These are phyloP conservation scores for Portunus trituberculatus DNA, from an alignment of 1,140 invertebrate species.

Conservation along the genomic window DNA sequence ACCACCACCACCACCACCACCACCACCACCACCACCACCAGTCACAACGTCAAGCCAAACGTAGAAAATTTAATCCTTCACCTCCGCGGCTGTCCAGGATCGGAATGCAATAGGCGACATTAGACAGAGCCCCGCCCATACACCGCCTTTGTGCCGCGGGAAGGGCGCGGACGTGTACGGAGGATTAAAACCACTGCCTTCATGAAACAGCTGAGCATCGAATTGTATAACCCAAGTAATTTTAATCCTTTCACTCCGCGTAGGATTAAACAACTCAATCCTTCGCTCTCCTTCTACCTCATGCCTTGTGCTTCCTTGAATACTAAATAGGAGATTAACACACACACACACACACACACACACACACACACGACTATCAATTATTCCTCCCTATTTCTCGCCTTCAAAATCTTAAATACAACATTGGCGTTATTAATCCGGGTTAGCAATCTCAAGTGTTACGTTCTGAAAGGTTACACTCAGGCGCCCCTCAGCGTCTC, in stretches of 20 bases:
- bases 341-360: too few relatives aligned
- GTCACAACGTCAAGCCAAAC: neutral
- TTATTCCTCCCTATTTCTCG: neutral
- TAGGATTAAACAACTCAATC: neutral
- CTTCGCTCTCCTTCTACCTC: neutral
- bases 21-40: too few relatives aligned
- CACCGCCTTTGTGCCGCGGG: neutral
- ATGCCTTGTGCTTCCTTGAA: neutral
- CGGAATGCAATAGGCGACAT: neutral
- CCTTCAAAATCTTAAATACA: neutral
- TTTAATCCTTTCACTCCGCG: neutral
- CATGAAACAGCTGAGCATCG: neutral
- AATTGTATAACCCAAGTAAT: neutral
- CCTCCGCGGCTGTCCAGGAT: neutral
- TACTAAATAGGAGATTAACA: neutral
- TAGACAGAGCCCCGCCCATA: neutral
- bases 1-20: too few relatives aligned
- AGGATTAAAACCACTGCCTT: neutral
- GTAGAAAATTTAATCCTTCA: neutral
- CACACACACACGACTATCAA: neutral
- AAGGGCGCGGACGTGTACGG: neutral
- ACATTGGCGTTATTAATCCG: too few relatives aligned
- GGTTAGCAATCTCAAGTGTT: neutral
- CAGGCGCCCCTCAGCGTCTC: conserved; percentile 17
- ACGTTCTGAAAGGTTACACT: neutral